Evolutionary conservation across 2,797 vertebrate genomes (phyloP).

Genomic region (Molossus alvarezi): DNA sequence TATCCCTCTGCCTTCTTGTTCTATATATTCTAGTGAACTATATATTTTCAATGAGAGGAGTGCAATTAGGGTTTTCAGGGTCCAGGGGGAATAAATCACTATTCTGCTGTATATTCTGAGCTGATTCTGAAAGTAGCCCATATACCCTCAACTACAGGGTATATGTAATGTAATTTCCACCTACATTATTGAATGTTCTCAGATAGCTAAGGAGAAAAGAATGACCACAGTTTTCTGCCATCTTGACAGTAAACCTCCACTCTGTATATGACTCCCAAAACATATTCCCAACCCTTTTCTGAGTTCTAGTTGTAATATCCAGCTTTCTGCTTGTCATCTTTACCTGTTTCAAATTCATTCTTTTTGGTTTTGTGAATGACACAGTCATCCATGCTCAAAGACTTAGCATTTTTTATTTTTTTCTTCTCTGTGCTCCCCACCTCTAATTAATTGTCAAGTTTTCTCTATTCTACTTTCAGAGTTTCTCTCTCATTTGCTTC

Average conservation of each 20-base stretch:
- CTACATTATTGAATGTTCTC: constrained; percentile 11
- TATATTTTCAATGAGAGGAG: background rate
- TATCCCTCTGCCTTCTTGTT: background rate
- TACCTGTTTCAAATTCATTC: background rate
- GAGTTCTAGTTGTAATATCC: constrained; percentile 12
- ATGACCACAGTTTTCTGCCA: background rate
- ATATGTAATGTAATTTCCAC: background rate
- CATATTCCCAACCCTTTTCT: background rate
- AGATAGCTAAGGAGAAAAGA: background rate
- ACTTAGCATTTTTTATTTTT: background rate
- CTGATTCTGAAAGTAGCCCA: background rate
- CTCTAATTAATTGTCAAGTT: background rate
- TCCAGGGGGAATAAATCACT: constrained; percentile 2
- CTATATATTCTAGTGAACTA: background rate
- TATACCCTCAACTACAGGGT: background rate
- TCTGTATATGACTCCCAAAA: background rate
- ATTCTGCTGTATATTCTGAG: background rate
- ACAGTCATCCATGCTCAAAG: background rate
- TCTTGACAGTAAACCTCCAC: background rate
- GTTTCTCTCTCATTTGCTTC: background rate
- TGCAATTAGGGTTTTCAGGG: background rate
- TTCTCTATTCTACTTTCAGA: background rate
- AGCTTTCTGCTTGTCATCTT: background rate
- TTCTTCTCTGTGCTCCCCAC: background rate
- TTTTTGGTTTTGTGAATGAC: background rate